A percentile compares a stretch with the other conserved stretches of the same genome.
Conservation (phyloP, 2,888 invertebrate species). For the Zygaena filipendulae region DNA sequence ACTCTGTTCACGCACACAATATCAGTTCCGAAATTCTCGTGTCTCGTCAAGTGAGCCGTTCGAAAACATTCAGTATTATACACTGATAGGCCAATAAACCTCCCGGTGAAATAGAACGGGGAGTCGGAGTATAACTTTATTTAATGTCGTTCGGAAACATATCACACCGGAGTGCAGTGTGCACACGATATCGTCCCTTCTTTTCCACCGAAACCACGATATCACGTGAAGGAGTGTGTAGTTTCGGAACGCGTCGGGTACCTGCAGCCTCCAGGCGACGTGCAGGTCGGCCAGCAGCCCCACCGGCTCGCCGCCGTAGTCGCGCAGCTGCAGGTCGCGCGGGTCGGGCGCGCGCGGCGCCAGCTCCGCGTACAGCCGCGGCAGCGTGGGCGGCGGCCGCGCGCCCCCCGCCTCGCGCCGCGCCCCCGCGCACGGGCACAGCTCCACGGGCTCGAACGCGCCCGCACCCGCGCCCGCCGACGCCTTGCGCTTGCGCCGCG, state of each 20-base stretch:
- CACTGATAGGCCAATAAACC: too few relatives aligned
- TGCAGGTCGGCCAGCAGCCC: constrained; percentile 48
- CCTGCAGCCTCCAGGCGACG: constrained; percentile 38
- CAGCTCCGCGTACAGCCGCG: constrained; percentile 47
- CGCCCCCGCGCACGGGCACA: constrained; percentile 18
- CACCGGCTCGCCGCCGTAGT: constrained; percentile 39
- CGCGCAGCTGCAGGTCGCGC: constrained; percentile 32
- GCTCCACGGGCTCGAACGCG: constrained; percentile 22
- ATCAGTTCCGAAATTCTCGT: too few relatives aligned
- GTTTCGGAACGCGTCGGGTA: constrained; percentile 16
- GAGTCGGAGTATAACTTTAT: too few relatives aligned
- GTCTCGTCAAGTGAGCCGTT: too few relatives aligned
- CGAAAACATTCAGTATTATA: too few relatives aligned
- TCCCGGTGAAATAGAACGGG: too few relatives aligned
- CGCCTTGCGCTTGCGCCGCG: constrained; percentile 16
- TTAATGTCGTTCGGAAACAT: too few relatives aligned
- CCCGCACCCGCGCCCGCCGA: constrained; percentile 10
- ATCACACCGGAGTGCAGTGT: too few relatives aligned
- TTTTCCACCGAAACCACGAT: too few relatives aligned
- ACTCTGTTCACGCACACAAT: too few relatives aligned
- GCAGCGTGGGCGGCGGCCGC: constrained; percentile 47
- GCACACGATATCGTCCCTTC: too few relatives aligned
- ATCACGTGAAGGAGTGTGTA: too few relatives aligned
- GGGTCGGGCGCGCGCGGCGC: constrained; percentile 39
- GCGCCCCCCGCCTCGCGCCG: constrained; percentile 11